Evolutionary conservation across 2,113 vertebrate species (phyloP).

Genomic region (Cyanocitta stelleri): DNA sequence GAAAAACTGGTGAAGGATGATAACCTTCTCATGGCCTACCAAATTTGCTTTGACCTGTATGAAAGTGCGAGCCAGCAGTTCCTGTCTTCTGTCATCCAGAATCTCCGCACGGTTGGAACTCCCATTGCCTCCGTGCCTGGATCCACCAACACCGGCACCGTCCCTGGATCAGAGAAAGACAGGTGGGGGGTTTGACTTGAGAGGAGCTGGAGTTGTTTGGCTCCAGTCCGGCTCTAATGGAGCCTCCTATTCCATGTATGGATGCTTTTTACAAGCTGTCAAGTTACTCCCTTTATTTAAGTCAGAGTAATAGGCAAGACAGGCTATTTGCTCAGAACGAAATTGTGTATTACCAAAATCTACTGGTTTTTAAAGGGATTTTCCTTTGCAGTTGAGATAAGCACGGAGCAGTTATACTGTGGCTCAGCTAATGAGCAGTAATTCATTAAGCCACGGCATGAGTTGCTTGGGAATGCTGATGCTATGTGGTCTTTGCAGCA

Average conservation of each 20-base stretch:
- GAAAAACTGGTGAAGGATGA: constrained; percentile 98
- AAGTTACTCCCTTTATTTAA: background rate
- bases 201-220: background rate
- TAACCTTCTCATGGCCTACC: constrained; percentile 98
- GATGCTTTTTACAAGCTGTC: background rate
- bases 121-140: constrained; percentile 93
- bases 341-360: background rate
- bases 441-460: background rate
- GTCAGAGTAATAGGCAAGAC: background rate
- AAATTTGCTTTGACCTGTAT: constrained; percentile 98
- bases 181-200: constrained; percentile 66
- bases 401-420: background rate
- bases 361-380: background rate
- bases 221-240: background rate
- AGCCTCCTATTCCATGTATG: background rate
- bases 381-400: background rate
- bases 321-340: background rate
- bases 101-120: constrained; percentile 89
- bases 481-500: background rate
- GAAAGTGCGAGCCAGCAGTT: constrained; percentile 99
- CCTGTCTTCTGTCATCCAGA: constrained; percentile 96
- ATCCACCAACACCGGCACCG: constrained; percentile 93
- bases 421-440: background rate
- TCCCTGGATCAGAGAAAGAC: constrained; percentile 87
- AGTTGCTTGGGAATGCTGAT: background rate